Base-by-base conservation (phyloP, 2,113 vertebrate genomes). In the Suricata suricatta region DNA sequence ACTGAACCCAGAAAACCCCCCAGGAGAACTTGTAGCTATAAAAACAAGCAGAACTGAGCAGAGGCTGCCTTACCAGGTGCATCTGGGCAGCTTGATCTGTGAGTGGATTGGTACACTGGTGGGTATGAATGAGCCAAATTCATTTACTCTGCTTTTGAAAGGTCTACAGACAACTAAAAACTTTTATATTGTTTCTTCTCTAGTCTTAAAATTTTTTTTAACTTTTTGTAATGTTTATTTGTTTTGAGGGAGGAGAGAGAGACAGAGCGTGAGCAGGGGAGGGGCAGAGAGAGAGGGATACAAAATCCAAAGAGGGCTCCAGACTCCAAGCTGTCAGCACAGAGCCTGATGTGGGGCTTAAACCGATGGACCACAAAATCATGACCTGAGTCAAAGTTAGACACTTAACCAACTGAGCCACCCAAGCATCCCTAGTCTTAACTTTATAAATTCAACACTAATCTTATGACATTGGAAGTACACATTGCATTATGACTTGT, bases 391-490 rank as follows among this genome's bases (percentile, higher is more conserved):
- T 13, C 12, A 13, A 50, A 50, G 50, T 50, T 13, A 47, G 44
- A 47, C 44, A 50, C 13, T 50, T 50, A 50, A 50, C 50, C 50
- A 50, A 50, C 50, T 12, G 13, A 50, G 50, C 50, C 50, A 50
- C 50, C 50, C 50, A 50, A 12, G 50, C 11, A 2, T 2, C 50
- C 50, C 8, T 90, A 44, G 52, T 92, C 25, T 71, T 82, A 71
- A 76, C 29, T 95, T 96, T 90, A 72, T 91, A 92, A 76, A 87
- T 83, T 90, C 19, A 76, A 82, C 8, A 15, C 31, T 83, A 84
- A 96, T 63, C 47, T 66, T 76, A 69, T 10, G 44, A 25, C 7
- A 41, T 54, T 83, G 54, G 54, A 92, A 81, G 13, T 57, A 57
- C 0, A 72, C 9, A 66, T 87, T 93, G 64, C 64, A 23, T 76